Evolutionary conservation across 2,113 vertebrate genomes (phyloP), one percentile per base, ranked within the genome.

Genomic region (Eolophus roseicapilla): DNA sequence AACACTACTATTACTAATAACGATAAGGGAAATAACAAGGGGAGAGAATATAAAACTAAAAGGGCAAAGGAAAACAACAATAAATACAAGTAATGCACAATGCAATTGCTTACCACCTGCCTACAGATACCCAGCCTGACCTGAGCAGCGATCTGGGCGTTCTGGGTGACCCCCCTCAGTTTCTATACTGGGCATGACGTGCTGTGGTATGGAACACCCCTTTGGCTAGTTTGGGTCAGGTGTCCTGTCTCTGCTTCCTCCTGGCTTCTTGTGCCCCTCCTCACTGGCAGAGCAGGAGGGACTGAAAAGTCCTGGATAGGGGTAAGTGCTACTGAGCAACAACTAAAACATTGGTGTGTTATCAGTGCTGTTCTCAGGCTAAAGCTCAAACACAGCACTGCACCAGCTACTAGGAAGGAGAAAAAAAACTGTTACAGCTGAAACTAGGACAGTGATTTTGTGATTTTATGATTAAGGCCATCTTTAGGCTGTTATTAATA

Each of bases 61-160:
- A 59, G 33, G n/a, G 57, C 20, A 24, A 59, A 9, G 13, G 21
- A 24, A 35, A 59, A 23, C 57, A 59, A 10, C 57, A 35, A 35
- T 24, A 23, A 24, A 59, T n/a, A 33, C 57, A 59, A 59, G 20
- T 16, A 11, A 35, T 24, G 57, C 57, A 59, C 33, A 35, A 14
- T n/a, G 14, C 57, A 35, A 10, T 59, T 59, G 57, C 57, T 59
- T 13, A 24, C 57, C 57, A 35, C 33, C 6, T 3, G 4, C 21
- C 13, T 6, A 35, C 20, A n/a, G 33, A n/a, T 10, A 35, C 33
- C 13, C 57, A 59, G 33, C 57, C 57, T 16, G 57, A 59, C 20
- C 13, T 0, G 3, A 59, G 57, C 57, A 59, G 57, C 2, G 6
- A 35, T 59, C 13, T 35, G 33, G 21, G 57, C 1, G 1, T 59